Evolutionary conservation across 2,113 vertebrate species (phyloP).

Genomic region (Cyanocitta stelleri): DNA sequence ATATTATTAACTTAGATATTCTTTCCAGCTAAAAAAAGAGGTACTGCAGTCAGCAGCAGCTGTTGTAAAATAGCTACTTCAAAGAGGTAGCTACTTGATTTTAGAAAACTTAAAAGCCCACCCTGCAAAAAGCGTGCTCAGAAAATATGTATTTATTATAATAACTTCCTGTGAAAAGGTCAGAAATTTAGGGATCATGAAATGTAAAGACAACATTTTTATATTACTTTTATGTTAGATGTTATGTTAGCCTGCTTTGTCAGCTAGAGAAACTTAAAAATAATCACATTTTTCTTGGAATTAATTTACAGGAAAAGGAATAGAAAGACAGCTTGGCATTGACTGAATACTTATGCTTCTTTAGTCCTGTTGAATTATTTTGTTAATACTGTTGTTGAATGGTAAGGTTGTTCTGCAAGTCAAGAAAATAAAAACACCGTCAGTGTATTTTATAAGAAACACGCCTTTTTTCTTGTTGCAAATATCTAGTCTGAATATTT

Average conservation of each 20-base stretch:
- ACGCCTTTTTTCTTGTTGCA: neutral
- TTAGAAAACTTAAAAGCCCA: neutral
- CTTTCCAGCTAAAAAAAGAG: neutral
- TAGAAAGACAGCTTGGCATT: neutral
- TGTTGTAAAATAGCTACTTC: neutral
- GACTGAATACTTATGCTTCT: neutral
- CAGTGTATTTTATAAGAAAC: neutral
- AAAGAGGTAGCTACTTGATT: neutral
- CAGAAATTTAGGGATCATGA: neutral
- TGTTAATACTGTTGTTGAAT: neutral
- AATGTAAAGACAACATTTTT: neutral
- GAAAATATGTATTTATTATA: neutral
- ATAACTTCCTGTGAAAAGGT: neutral
- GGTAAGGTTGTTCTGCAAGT: neutral
- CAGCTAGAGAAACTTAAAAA: neutral
- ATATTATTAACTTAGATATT: neutral
- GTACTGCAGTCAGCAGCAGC: neutral
- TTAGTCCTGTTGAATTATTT: neutral
- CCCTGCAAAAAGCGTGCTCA: neutral
- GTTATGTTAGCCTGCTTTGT: neutral
- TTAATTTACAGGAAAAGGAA: neutral
- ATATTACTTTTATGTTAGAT: neutral
- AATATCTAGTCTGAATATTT: neutral
- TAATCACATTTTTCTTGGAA: neutral
- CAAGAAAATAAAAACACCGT: accelerated